These are phyloP conservation scores for Agrilus planipennis DNA, from an alignment of 1,140 invertebrate species.

Conservation along the genomic window DNA sequence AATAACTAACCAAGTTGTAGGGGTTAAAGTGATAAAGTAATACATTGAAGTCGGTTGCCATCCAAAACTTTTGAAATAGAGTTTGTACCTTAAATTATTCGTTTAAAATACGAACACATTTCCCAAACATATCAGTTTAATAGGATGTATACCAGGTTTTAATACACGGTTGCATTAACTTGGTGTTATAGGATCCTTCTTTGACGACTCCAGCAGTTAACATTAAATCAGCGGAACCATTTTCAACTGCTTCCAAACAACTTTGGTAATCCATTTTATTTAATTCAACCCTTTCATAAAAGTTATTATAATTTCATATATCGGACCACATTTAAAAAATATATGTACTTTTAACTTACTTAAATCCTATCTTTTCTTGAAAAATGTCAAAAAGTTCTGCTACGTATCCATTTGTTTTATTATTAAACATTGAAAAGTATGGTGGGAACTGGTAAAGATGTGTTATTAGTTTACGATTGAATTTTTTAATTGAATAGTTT, in stretches of 20 bases:
- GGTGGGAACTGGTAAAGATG: no score
- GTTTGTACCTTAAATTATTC: no score
- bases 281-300: slow-evolving; percentile 1
- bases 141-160: slow-evolving; percentile 23
- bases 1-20: no score
- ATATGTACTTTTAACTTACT: slow-evolving; percentile 15
- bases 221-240: slow-evolving; percentile 21
- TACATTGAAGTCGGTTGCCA: no score
- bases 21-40: no score
- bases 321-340: no score
- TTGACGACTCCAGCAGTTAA: slow-evolving; percentile 20
- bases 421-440: no score
- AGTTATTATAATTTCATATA: background rate
- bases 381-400: slow-evolving; percentile 24
- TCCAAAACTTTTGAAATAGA: no score
- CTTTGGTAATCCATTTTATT: slow-evolving; percentile 15
- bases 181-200: slow-evolving; percentile 10
- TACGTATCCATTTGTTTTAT: slow-evolving; percentile 20
- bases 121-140: background rate
- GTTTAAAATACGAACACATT: no score
- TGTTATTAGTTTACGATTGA: no score
- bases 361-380: slow-evolving; percentile 16
- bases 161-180: slow-evolving; percentile 27
- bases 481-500: no score
- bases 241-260: slow-evolving; percentile 16